A percentile compares a stretch with the other conserved stretches of the same genome.
These are phyloP conservation scores for Dryobotodes eremita DNA, from an alignment of 2,888 invertebrate species.

Conservation along the genomic window DNA sequence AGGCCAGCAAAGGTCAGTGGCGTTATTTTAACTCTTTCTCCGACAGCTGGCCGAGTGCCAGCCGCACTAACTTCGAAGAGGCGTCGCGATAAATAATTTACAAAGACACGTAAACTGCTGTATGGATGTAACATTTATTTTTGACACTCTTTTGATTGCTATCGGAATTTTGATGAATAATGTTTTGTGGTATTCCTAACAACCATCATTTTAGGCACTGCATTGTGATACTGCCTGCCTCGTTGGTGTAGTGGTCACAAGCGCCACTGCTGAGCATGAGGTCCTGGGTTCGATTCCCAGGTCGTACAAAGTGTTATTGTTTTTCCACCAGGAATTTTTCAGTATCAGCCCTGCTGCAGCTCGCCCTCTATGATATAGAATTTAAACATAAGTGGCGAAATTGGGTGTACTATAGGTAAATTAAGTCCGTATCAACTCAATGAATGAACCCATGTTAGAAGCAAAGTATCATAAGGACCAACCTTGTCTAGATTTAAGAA, in stretches of 20 bases:
- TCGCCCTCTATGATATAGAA: no score
- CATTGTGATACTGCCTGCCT: no score
- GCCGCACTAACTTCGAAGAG: slow-evolving; percentile 58
- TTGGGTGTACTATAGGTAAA: no score
- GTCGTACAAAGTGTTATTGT: no score
- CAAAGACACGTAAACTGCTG: slow-evolving; percentile 46
- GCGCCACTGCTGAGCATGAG: no score
- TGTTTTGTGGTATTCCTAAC: not conserved
- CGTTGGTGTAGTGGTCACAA: no score
- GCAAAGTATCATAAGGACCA: not conserved
- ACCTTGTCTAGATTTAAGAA: no score
- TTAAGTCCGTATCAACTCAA: not conserved
- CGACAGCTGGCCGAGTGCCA: slow-evolving; percentile 72
- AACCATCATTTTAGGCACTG: not conserved
- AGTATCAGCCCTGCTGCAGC: no score
- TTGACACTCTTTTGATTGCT: slow-evolving; percentile 10
- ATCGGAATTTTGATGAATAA: not conserved
- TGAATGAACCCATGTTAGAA: not conserved
- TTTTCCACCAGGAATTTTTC: no score
- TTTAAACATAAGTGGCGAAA: no score
- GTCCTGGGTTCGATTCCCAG: no score
- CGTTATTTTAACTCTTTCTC: slow-evolving; percentile 73
- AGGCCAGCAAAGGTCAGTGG: slow-evolving; percentile 70
- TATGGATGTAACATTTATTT: slow-evolving; percentile 21
- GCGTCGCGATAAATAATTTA: slow-evolving; percentile 64